Evolutionary conservation across 2,888 invertebrate genomes (phyloP).

Genomic region (Caenorhabditis sinica): DNA sequence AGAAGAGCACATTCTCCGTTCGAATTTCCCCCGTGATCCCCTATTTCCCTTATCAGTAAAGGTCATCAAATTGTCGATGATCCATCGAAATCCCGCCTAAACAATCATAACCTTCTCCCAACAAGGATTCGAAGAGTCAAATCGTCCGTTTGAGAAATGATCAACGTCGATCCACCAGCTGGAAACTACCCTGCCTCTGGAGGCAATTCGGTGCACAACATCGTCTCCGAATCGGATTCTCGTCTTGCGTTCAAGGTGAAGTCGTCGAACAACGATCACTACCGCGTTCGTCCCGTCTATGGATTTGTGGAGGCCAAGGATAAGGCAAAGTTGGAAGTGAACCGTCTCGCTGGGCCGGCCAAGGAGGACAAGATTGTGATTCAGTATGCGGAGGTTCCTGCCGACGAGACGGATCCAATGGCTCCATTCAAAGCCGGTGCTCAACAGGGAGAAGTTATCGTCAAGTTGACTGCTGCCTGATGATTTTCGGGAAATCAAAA

Average conservation of each 20-base stretch:
- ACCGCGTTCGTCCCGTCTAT: slow-evolving; percentile 77
- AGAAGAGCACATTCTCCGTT: too few relatives aligned
- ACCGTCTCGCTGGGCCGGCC: slow-evolving; percentile 67
- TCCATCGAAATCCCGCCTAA: neutral
- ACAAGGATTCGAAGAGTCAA: slow-evolving; percentile 11
- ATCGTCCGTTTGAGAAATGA: slow-evolving; percentile 31
- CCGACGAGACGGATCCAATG: slow-evolving; percentile 74
- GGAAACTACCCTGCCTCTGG: slow-evolving; percentile 73
- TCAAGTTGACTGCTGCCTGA: slow-evolving; percentile 43
- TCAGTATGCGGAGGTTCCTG: slow-evolving; percentile 74
- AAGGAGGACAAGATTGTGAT: slow-evolving; percentile 75
- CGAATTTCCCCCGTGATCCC: neutral
- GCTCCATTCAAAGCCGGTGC: slow-evolving; percentile 76
- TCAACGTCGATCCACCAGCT: slow-evolving; percentile 75
- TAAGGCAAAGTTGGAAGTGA: slow-evolving; percentile 67
- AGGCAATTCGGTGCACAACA: slow-evolving; percentile 70
- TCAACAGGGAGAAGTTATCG: slow-evolving; percentile 73
- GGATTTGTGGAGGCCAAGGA: slow-evolving; percentile 74
- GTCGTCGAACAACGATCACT: slow-evolving; percentile 77
- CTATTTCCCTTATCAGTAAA: neutral
- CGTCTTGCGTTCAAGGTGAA: slow-evolving; percentile 76
- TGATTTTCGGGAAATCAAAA: neutral
- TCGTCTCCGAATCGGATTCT: slow-evolving; percentile 70
- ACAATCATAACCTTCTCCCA: slow-evolving; percentile 11
- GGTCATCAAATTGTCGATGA: slow-evolving; percentile 5